A percentile compares a stretch with the other conserved stretches of the same genome.
Conservation (phyloP, 2,888 invertebrate species). For the Serripes groenlandicus region DNA sequence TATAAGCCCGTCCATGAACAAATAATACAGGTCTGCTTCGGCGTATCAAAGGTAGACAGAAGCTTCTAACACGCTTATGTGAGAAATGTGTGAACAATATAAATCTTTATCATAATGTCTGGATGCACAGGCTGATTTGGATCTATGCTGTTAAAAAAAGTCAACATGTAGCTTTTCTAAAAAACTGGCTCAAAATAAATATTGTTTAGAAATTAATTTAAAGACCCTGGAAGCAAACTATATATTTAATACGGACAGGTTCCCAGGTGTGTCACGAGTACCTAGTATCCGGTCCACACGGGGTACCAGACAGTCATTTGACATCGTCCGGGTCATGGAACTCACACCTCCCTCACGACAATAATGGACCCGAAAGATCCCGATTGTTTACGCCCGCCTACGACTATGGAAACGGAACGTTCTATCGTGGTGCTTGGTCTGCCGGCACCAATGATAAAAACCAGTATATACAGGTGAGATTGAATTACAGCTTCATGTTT, state of each 20-base stretch:
- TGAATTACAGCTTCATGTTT: no score
- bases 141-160: neutral
- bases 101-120: no score
- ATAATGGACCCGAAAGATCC: conserved; percentile 67
- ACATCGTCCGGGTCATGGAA: conserved; percentile 69
- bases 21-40: no score
- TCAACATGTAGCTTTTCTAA: no score
- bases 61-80: no score
- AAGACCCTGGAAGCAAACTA: neutral
- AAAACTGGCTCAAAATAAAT: no score
- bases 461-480: conserved; percentile 75
- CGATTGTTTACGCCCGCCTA: conserved; percentile 66
- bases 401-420: conserved; percentile 69
- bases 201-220: no score
- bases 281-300: conserved; percentile 70
- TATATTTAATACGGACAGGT: conserved; percentile 32
- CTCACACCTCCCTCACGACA: conserved; percentile 62
- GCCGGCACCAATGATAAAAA: conserved; percentile 68
- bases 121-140: neutral
- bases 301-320: conserved; percentile 69
- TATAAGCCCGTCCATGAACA: no score
- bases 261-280: conserved; percentile 73
- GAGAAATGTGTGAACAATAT: no score
- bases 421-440: conserved; percentile 71
- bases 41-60: no score